Evolutionary conservation across 23 tunicate species (phyloP), one percentile per base, ranked within the genome.

Genomic region (Styela clava): DNA sequence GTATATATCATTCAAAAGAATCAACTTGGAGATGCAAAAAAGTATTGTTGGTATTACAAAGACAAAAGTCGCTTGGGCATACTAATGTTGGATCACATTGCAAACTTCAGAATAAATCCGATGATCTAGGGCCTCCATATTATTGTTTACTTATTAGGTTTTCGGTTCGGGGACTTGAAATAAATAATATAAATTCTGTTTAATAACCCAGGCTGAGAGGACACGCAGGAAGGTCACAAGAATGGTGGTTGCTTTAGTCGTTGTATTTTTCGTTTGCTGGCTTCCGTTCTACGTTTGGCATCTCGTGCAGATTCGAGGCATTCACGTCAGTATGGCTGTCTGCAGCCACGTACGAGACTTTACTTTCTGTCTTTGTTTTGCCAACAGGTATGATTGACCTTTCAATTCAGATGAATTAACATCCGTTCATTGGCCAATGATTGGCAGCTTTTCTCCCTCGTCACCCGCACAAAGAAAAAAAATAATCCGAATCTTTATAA

Each of bases 131-230:
- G n/a, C n/a, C n/a, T n/a, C n/a, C n/a, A n/a, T n/a, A n/a, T n/a
- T n/a, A n/a, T n/a, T n/a, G n/a, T n/a, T n/a, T n/a, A n/a, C n/a
- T n/a, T n/a, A n/a, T n/a, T n/a, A n/a, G n/a, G n/a, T n/a, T n/a
- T n/a, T n/a, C n/a, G n/a, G n/a, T n/a, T n/a, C n/a, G n/a, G n/a
- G n/a, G n/a, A n/a, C n/a, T n/a, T n/a, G n/a, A n/a, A n/a, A n/a
- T n/a, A n/a, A n/a, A n/a, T n/a, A n/a, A n/a, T n/a, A n/a, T n/a
- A n/a, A n/a, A n/a, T n/a, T n/a, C n/a, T n/a, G n/a, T n/a, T n/a
- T n/a, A n/a, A n/a, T n/a, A n/a, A n/a, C n/a, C 20, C 73, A 89
- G 97, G 87, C 97, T 19, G 97, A 91, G 56, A 69, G 90, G 34
- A 91, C 87, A 3, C 87, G 97, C 18, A 83, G 90, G 16, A 86